Conservation (phyloP, 2,797 vertebrate genomes). For the Tarsius wallacei region DNA sequence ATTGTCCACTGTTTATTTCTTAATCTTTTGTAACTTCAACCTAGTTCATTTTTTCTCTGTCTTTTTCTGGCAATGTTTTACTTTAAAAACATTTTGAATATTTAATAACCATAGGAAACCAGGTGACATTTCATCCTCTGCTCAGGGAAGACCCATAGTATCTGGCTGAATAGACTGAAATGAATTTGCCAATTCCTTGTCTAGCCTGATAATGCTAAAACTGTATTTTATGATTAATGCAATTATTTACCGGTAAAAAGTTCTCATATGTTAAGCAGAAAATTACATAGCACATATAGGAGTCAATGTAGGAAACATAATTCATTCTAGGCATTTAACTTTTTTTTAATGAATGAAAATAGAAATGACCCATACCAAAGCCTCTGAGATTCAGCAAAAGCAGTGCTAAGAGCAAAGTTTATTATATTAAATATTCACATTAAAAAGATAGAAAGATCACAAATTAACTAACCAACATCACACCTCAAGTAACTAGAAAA, state of each 20-base stretch:
- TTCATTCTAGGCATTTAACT: background rate
- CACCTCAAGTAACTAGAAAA: background rate
- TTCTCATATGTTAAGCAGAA: background rate
- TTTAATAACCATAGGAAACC: background rate
- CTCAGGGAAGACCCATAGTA: background rate
- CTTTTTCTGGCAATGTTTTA: background rate
- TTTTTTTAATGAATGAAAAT: background rate
- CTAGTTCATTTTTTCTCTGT: background rate
- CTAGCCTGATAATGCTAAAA: background rate
- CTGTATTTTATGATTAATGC: background rate
- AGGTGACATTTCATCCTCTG: background rate
- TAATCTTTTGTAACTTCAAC: background rate
- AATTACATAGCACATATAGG: background rate
- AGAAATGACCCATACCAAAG: background rate
- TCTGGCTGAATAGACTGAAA: background rate
- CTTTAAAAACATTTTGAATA: background rate
- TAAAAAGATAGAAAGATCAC: background rate
- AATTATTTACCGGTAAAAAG: background rate
- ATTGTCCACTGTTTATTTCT: background rate
- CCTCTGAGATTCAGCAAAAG: background rate
- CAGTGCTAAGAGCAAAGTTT: background rate
- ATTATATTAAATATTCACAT: background rate
- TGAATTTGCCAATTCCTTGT: background rate
- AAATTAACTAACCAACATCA: background rate
- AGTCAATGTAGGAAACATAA: background rate